Base-by-base conservation (phyloP, 2,888 invertebrate genomes). In the Cabera pusaria region DNA sequence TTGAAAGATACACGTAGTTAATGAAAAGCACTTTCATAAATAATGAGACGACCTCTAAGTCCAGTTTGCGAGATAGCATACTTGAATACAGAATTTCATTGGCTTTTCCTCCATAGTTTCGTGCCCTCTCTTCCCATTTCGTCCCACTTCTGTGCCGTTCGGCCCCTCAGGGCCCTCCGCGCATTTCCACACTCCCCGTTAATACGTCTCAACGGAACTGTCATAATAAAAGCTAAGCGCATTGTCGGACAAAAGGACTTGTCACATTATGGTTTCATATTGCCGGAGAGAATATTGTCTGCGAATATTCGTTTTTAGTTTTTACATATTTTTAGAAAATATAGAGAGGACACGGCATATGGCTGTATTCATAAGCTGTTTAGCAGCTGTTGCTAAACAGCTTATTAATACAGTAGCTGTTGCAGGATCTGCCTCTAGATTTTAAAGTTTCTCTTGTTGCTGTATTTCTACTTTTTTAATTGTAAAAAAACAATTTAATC, bases 181-280 rank as follows among this genome's bases (percentile, higher is more conserved):
- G 28, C 26, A 33, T 46, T 37, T 39, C 38, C 38, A 37, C 39
- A 46, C 52, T 40, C 40, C 37, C 44, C 36, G 40, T 27, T 45
- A 48, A 47, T 47, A 49, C 36, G 38, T 24, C 48, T 49, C 44
- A 22, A 44, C 28, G 50, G 56, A 48, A 52, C 54, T 57, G 56
- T 56, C 48, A 46, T 42, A 58, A 63, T 70, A 64, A 60, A 64
- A 64, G 36, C 49, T 41, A 45, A 57, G 50, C 52, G 57, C 53
- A 51, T 54, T 52, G 50, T 37, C 41, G 44, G 44, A 54, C 59
- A 55, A 61, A 58, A 56, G 49, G 52, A 43, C 54, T 49, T 46
- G 47, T 36, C 50, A 52, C 49, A 47, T 44, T 48, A 19, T 12
- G 21, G 27, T 31, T 25, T 14, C 14, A 14, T 14, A 14, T 14